Percentiles rank a stretch among this genome's conserved stretches.
These are phyloP conservation scores for Rhinogobius similis DNA, from an alignment of 2,113 vertebrate genomes.

Conservation along the genomic window DNA sequence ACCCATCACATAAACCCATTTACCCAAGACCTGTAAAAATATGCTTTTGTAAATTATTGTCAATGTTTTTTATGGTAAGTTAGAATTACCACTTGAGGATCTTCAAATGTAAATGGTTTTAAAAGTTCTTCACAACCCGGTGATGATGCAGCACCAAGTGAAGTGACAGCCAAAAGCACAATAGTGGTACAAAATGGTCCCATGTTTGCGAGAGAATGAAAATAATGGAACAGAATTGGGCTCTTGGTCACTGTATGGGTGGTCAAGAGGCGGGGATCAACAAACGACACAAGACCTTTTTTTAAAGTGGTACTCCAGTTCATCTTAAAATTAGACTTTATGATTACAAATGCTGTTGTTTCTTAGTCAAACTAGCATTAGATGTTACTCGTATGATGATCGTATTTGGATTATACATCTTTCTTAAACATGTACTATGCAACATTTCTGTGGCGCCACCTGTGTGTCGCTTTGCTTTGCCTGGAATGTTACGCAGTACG, in stretches of 20 bases:
- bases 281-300: neutral
- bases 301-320: slow-evolving; percentile 35
- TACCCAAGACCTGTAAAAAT: slow-evolving; percentile 61
- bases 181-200: slow-evolving; percentile 28
- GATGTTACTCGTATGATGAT: neutral
- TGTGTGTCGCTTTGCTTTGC: neutral
- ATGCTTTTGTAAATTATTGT: neutral
- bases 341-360: too few relatives aligned
- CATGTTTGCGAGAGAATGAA: slow-evolving; percentile 44
- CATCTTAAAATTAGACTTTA: neutral
- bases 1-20: slow-evolving; percentile 74
- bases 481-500: too few relatives aligned
- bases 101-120: slow-evolving; percentile 57
- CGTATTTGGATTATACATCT: neutral
- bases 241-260: slow-evolving; percentile 13
- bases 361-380: too few relatives aligned
- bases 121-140: slow-evolving; percentile 66
- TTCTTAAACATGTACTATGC: too few relatives aligned
- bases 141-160: slow-evolving; percentile 46
- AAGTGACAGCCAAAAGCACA: slow-evolving; percentile 45
- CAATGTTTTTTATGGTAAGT: too few relatives aligned
- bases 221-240: slow-evolving; percentile 14
- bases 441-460: too few relatives aligned
- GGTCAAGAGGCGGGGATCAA: slow-evolving; percentile 12
- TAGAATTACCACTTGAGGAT: slow-evolving; percentile 52